A percentile compares a stretch with the other conserved stretches of the same genome.
phyloP scores from a whole-genome alignment of 2,113 vertebrate genomes.

The Vombatus ursinus region DNA sequence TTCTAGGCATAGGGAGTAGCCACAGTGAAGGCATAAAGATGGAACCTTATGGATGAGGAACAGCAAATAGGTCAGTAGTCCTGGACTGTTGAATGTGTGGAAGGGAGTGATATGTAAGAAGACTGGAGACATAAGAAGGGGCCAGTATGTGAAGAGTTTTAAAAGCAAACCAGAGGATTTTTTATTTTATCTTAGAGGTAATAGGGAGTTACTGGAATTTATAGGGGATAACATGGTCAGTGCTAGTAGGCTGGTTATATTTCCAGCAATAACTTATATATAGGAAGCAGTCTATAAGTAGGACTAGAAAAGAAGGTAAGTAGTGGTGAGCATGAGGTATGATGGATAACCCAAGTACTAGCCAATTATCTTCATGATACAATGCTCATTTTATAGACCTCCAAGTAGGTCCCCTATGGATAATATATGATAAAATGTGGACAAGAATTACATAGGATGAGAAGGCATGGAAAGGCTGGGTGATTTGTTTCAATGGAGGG shows the following conservation, averaged over 20 bases:
- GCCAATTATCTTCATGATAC: not conserved
- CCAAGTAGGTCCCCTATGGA: not conserved
- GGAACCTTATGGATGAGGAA: not conserved
- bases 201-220: not conserved
- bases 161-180: not conserved
- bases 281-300: not conserved
- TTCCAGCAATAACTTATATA: not conserved
- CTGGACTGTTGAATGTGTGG: not conserved
- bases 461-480: not conserved
- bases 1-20: not conserved
- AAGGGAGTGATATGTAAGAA: not conserved
- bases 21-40: not conserved
- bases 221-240: not conserved
- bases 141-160: not conserved
- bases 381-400: no score
- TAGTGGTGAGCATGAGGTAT: not conserved
- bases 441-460: not conserved
- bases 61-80: not conserved
- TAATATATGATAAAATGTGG: not conserved
- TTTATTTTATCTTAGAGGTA: not conserved
- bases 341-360: not conserved
- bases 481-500: no score
- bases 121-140: not conserved
- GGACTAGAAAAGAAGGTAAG: not conserved
- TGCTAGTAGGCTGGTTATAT: not conserved